Evolutionary conservation across 2,797 vertebrate genomes (phyloP), one percentile per base, ranked within the genome.

Genomic region (Molothrus aeneus): DNA sequence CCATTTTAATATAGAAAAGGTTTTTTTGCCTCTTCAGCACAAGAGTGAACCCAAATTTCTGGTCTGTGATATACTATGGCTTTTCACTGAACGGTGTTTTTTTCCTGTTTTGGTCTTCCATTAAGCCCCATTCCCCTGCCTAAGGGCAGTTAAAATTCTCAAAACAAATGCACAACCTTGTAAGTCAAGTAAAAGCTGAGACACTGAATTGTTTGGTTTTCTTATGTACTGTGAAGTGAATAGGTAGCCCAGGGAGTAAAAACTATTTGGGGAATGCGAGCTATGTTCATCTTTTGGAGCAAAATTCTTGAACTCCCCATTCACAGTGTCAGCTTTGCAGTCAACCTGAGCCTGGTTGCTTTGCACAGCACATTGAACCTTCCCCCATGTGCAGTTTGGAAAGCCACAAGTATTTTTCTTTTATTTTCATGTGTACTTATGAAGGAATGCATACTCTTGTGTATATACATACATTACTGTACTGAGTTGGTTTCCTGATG

Each of bases 221-320:
- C 29, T 63, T 78, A 14, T 22, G 34, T 68, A n/a, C 32, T 75
- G 48, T 45, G 59, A 75, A 70, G 43, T 64, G 73, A 95, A 38
- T 11, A 77, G 34, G 48, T 57, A 51, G 59, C 17, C 26, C 42
- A 61, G 61, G 48, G 80, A 93, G n/a, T 48, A 82, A 24, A 66
- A 97, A 74, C 69, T 92, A 88, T 94, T 65, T 80, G 4, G 32
- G 31, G 85, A 94, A 91, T 95, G 85, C 6, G 26, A 86, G 50
- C 79, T 87, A 82, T 82, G 81, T 11, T 83, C 50, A 11, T 71
- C 53, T 60, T 89, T 48, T 88, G 75, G 61, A 92, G 54, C 0
- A 1, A 70, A 53, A 15, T 77, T 11, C 72, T 80, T 68, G 71
- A 93, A n/a, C 53, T 94, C 34, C 14, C 54, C 1, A 3, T 31